Evolutionary conservation across 2,888 invertebrate species (phyloP).

Genomic region (Sesia apiformis): DNA sequence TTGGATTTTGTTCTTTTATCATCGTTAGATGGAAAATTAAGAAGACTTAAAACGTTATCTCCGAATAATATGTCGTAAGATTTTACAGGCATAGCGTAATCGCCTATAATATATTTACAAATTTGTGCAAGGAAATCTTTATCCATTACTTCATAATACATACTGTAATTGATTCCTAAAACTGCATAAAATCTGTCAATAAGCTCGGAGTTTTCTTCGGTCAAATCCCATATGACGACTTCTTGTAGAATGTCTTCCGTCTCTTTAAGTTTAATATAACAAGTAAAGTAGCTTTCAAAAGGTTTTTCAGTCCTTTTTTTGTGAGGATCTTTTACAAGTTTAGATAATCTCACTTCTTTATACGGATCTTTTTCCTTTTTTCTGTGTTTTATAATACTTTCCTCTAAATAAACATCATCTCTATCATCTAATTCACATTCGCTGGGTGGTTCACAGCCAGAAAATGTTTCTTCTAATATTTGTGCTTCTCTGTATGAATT

Average conservation of each 20-base stretch:
- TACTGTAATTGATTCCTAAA: conserved; percentile 72
- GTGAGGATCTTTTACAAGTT: conserved; percentile 68
- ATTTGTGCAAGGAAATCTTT: conserved; percentile 65
- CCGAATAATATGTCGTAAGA: conserved; percentile 54
- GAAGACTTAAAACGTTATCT: conserved; percentile 35
- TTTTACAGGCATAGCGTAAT: conserved; percentile 39
- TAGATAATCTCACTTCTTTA: conserved; percentile 55
- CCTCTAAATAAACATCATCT: conserved; percentile 57
- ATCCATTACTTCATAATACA: conserved; percentile 74
- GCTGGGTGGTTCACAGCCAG: conserved; percentile 63
- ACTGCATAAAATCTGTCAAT: conserved; percentile 75
- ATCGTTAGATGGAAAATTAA: conserved; percentile 47
- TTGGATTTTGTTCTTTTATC: conserved; percentile 49
- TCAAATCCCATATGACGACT: conserved; percentile 51
- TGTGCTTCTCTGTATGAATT: conserved; percentile 72
- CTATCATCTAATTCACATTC: conserved; percentile 39
- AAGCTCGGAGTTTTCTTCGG: conserved; percentile 55
- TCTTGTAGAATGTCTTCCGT: conserved; percentile 56
- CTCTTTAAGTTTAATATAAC: conserved; percentile 67
- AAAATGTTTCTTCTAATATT: conserved; percentile 74
- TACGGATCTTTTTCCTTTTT: conserved; percentile 47
- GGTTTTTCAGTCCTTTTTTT: conserved; percentile 34
- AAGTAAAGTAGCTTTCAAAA: conserved; percentile 73
- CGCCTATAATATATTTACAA: conserved; percentile 62
- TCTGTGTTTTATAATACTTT: conserved; percentile 45